A percentile compares a stretch with the other conserved stretches of the same genome.
Evolutionary conservation across 1,140 invertebrate genomes (phyloP).

Genomic region (Palaemon carinicauda): DNA sequence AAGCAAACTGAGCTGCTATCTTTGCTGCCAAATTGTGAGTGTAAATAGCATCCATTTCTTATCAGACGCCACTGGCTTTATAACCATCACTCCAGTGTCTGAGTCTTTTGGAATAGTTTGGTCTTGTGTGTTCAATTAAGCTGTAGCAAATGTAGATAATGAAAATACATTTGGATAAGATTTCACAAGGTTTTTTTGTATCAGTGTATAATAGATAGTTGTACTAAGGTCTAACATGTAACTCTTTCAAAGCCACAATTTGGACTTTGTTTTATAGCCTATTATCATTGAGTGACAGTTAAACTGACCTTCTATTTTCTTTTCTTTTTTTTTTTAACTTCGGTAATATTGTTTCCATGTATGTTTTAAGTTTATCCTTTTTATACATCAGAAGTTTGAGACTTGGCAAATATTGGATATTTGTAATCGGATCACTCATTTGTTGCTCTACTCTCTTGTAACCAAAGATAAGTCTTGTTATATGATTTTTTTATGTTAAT

Average conservation of each 20-base stretch:
- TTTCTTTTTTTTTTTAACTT: conserved; percentile 19
- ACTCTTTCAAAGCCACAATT: neutral
- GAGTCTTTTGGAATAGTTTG: conserved; percentile 5
- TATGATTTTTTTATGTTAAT: no score
- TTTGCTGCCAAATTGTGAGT: conserved; percentile 22
- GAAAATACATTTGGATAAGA: conserved; percentile 16
- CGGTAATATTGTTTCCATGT: conserved; percentile 7
- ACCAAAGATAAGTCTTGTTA: no score
- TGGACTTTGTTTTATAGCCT: neutral
- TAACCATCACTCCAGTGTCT: neutral
- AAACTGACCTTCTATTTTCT: neutral
- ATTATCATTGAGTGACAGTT: conserved; percentile 18
- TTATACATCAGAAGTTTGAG: neutral
- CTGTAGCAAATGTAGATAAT: conserved; percentile 2
- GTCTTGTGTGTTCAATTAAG: conserved; percentile 37
- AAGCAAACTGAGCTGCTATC: neutral
- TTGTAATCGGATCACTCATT: neutral
- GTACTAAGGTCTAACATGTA: conserved; percentile 28
- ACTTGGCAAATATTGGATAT: neutral
- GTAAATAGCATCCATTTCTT: neutral
- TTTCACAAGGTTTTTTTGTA: conserved; percentile 32
- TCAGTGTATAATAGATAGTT: conserved; percentile 12
- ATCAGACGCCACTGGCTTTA: neutral
- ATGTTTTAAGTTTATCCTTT: neutral
- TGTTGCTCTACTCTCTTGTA: no score